Conservation (phyloP, 2,888 invertebrate genomes). For the Hypomecis atomaria region DNA sequence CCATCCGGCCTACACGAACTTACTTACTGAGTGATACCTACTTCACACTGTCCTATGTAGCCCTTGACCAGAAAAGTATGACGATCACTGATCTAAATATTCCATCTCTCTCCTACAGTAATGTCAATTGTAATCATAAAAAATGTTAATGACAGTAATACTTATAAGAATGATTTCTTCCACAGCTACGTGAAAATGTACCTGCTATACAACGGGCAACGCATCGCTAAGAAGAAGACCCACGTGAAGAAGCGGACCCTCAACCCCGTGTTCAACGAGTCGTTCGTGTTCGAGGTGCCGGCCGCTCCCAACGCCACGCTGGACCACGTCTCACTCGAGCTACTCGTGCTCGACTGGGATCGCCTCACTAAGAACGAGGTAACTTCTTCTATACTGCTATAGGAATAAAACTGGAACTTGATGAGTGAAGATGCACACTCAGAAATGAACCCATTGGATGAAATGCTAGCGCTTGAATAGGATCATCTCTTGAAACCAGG, state of each 20-base stretch:
- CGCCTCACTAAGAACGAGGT: constrained; percentile 99
- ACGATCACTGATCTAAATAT: too few species aligned
- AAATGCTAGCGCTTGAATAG: too few species aligned
- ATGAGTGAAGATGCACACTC: too few species aligned
- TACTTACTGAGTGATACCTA: too few species aligned
- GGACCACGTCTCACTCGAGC: constrained; percentile 93
- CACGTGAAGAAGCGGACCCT: constrained; percentile 99
- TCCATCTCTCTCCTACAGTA: too few species aligned
- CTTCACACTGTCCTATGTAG: too few species aligned
- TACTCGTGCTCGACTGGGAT: constrained; percentile 98
- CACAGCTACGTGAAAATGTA: constrained; percentile 95
- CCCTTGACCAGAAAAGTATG: too few species aligned
- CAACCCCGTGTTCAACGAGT: constrained; percentile 99
- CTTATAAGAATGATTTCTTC: background rate
- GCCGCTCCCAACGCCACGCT: constrained; percentile 89
- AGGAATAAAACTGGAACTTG: background rate
- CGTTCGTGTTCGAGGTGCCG: constrained; percentile 98
- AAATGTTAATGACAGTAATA: too few species aligned
- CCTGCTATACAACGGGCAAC: constrained; percentile 97
- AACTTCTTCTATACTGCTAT: background rate
- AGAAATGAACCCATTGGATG: too few species aligned
- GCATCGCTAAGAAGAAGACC: constrained; percentile 99
- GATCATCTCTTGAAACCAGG: too few species aligned
- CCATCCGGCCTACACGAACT: too few species aligned
- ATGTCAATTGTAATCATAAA: too few species aligned